Percentiles rank a stretch among this genome's conserved stretches.
Conservation (phyloP, 2,797 vertebrate genomes). For the Falco columbarius region DNA sequence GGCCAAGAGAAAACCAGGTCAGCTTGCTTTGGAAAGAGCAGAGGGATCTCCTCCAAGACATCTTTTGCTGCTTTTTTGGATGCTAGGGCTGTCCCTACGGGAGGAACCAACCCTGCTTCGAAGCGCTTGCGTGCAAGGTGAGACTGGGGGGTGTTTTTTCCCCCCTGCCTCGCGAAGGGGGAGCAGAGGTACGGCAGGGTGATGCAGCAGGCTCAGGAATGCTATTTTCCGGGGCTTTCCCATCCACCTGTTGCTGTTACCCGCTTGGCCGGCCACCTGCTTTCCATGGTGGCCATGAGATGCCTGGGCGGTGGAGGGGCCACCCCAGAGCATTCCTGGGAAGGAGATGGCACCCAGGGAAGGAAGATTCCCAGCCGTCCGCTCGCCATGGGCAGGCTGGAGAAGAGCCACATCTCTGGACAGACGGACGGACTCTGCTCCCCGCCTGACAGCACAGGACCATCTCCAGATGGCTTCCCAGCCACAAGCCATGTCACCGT, state of each 20-base stretch:
- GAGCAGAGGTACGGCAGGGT: not conserved
- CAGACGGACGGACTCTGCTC: not conserved
- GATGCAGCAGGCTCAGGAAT: not conserved
- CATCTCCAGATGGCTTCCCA: not conserved
- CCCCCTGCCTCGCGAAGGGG: too few species aligned
- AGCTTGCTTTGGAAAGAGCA: not conserved
- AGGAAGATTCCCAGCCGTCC: not conserved
- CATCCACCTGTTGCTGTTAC: not conserved
- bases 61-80: not conserved
- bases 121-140: not conserved
- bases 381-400: not conserved
- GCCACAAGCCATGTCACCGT: not conserved
- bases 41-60: not conserved
- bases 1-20: not conserved
- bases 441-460: not conserved
- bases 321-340: accelerated
- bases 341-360: not conserved
- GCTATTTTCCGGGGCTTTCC: not conserved
- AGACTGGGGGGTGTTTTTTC: not conserved
- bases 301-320: accelerated
- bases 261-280: accelerated
- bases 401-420: not conserved
- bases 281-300: accelerated
- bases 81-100: not conserved
- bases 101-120: not conserved